Evolutionary conservation across 2,888 invertebrate species (phyloP).

Genomic region (Leptarthrus brevirostris): DNA sequence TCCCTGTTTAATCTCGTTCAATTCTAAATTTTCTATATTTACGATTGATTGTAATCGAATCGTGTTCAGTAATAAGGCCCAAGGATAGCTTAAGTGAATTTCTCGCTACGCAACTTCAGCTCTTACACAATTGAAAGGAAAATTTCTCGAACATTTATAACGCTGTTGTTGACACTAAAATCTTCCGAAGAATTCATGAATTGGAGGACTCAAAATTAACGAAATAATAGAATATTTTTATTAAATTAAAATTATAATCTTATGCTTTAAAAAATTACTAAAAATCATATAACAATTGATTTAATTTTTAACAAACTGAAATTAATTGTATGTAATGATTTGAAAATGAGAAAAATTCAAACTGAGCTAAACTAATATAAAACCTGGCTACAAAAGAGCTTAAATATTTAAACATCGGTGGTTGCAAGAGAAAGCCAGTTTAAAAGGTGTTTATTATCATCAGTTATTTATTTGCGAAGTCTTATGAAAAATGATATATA

Average conservation of each 20-base stretch:
- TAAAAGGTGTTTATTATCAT: neutral
- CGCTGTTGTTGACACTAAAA: too few species aligned
- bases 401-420: neutral
- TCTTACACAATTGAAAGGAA: too few species aligned
- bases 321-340: neutral
- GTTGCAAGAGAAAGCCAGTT: slow-evolving; percentile 27
- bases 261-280: slow-evolving; percentile 25
- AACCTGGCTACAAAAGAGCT: neutral
- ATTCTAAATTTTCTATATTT: too few species aligned
- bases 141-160: too few species aligned
- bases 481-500: slow-evolving; percentile 25
- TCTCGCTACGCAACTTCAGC: too few species aligned
- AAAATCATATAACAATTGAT: slow-evolving; percentile 15
- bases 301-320: neutral
- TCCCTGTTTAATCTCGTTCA: too few species aligned
- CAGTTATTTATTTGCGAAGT: slow-evolving; percentile 24
- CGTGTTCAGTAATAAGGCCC: too few species aligned
- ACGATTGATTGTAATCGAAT: too few species aligned
- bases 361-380: neutral
- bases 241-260: slow-evolving; percentile 20
- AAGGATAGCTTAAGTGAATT: too few species aligned
- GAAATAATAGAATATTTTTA: slow-evolving; percentile 1
- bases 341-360: neutral
- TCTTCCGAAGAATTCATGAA: too few species aligned
- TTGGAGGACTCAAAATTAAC: neutral